Base-by-base conservation (phyloP, 2,888 invertebrate species). In the Harpalus rufipes region DNA sequence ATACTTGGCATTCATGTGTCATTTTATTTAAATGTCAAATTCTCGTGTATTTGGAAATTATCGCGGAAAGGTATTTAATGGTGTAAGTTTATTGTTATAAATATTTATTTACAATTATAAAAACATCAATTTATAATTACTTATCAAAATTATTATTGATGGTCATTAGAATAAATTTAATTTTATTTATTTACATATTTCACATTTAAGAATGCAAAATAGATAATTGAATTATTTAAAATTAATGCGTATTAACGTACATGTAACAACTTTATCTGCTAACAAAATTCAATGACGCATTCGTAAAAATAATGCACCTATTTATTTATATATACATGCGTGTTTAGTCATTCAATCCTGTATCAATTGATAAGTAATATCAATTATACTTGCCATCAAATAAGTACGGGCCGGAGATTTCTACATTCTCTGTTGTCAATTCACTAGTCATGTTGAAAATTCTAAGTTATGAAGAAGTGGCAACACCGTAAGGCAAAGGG, bases 221-320 rank as follows among this genome's bases (percentile, higher is more conserved):
- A 51, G 10, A 51, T 51, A 51, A 51, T 51, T 12, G 8, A 51
- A 51, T 51, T 51, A 51, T 51, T 51, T 12, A 5, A 8, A 63
- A 61, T 61, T 12, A 63, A 63, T 63, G 1, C 63, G n/a, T 25
- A 12, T 63, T 63, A 63, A 14, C 68, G 14, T 68, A 39, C 68
- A 68, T n/a, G n/a, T 39, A 68, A 39, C 14, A 68, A 41, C 32
- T 39, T n/a, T 12, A 68, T 32, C 25, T 68, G 39, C 68, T 68
- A 68, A 65, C 32, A 39, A 65, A 65, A 68, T 68, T 8, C 39
- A 32, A n/a, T 68, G 68, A 68, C 68, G 68, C 68, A 68, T 68
- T n/a, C 32, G 68, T 32, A 68, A 68, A 68, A 14, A 68, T 68
- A 68, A 65, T 68, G 21, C 39, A 32, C 68, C 39, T 68, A 68